Conservation (phyloP, 2,797 vertebrate species). For the Rhodeus uyekii region DNA sequence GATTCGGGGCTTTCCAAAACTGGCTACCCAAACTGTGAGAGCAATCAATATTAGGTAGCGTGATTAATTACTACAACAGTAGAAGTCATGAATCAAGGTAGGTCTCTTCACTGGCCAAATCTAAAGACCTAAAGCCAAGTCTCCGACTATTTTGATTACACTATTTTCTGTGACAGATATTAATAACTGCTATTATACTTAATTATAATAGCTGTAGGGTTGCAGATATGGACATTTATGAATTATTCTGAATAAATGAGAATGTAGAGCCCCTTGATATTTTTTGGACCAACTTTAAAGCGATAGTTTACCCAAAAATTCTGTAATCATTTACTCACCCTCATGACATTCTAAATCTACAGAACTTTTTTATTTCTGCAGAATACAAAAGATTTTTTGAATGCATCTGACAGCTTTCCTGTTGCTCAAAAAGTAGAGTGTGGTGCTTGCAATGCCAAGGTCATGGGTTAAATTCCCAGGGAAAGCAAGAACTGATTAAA, state of each 20-base stretch:
- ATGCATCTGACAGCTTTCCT: too few species aligned
- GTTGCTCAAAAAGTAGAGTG: too few species aligned
- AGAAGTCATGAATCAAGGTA: background rate
- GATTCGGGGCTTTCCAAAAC: background rate
- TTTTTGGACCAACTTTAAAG: background rate
- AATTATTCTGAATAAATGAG: background rate
- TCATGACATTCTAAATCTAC: background rate
- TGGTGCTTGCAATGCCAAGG: too few species aligned
- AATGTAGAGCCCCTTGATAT: background rate
- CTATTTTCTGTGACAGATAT: background rate
- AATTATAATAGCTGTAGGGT: background rate
- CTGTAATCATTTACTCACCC: background rate
- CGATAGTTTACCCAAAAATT: background rate
- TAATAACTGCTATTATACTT: background rate
- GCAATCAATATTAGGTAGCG: slow-evolving; percentile 14
- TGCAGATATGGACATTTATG: background rate
- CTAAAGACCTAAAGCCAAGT: background rate
- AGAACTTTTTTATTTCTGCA: background rate
- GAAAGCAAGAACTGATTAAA: too few species aligned
- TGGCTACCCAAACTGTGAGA: background rate
- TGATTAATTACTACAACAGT: slow-evolving; percentile 9
- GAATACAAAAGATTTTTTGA: background rate
- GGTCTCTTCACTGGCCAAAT: background rate
- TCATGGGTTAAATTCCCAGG: too few species aligned
- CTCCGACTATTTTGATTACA: background rate